These are phyloP conservation scores for Lasioglossum lativentre DNA, from an alignment of 2,888 invertebrate species.

Conservation along the genomic window DNA sequence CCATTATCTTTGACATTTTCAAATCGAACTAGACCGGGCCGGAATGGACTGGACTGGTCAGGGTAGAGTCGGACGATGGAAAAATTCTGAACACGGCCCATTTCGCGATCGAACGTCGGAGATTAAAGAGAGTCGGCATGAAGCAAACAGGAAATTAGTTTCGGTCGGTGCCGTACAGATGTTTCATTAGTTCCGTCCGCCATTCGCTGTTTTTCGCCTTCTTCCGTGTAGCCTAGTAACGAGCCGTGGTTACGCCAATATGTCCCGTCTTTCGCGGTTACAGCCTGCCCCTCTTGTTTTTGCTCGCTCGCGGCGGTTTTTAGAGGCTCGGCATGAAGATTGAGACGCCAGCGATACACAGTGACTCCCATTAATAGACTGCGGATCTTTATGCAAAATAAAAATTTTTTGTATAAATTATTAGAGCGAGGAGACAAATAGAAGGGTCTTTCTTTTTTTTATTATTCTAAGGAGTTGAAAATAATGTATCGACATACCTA, in stretches of 20 bases:
- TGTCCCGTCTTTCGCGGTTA: neutral
- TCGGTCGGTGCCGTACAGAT: constrained; percentile 18
- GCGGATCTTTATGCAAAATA: too few species aligned
- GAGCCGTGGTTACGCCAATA: constrained; percentile 3
- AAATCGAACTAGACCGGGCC: neutral
- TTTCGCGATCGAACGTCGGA: constrained; percentile 32
- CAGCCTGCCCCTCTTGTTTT: neutral
- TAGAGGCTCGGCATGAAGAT: neutral
- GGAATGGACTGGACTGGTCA: neutral
- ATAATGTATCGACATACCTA: too few species aligned
- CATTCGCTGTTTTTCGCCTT: neutral
- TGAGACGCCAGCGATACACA: neutral
- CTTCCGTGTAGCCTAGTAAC: neutral
- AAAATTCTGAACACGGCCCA: constrained; percentile 25
- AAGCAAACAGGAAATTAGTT: constrained; percentile 64
- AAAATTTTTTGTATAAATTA: too few species aligned
- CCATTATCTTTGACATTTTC: constrained; percentile 52
- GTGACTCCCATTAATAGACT: too few species aligned
- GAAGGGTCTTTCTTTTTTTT: too few species aligned
- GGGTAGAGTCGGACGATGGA: neutral
- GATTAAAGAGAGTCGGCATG: constrained; percentile 50
- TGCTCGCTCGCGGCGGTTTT: neutral
- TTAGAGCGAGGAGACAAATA: too few species aligned
- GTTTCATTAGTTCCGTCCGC: constrained; percentile 46
- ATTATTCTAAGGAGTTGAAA: too few species aligned